Evolutionary conservation across 2,797 vertebrate species (phyloP), one percentile per base, ranked within the genome.

Genomic region (Peromyscus melanophrys): DNA sequence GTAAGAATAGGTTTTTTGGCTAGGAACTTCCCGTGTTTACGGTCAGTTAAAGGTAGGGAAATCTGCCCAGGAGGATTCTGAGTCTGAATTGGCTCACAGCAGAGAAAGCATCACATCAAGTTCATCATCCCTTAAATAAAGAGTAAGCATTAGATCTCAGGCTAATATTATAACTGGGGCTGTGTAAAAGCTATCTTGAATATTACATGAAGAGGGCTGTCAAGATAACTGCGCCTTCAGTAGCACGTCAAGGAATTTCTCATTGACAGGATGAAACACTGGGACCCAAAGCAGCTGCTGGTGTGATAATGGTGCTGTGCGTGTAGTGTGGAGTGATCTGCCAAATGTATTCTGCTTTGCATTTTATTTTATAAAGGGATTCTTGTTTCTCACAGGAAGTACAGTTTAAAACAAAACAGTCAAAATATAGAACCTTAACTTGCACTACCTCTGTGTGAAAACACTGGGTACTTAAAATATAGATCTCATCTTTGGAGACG

Each of bases 131-230:
- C 95, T 96, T 98, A 98, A 97, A 97, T 97, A 96, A 97, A 97
- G 93, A 98, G 95, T 65, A 97, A 93, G 89, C 65, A 97, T 96
- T 96, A 97, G 94, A 96, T 98, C 93, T 97, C 89, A 87, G 77
- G 43, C 59, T 91, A 97, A 57, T 96, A 85, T 89, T 92, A 85
- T 95, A 98, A 78, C 71, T 65, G 40, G 93, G 96, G 77, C 93
- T 75, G 95, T 96, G 96, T 97, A 98, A 98, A 98, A 97, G 61
- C 37, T 43, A 80, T 97, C 98, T 95, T 98, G 97, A 98, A 98
- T 98, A 98, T 97, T 97, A 92, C 94, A 97, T 19, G 55, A 98
- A 98, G 78, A 96, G 96, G 83, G 46, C 90, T 96, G 90, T 98
- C 97, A 98, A 98, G 63, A 93, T 92, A 97, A 90, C 76, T 95